Evolutionary conservation across 2,113 vertebrate genomes (phyloP).

Genomic region (Plecturocebus donacophilus): DNA sequence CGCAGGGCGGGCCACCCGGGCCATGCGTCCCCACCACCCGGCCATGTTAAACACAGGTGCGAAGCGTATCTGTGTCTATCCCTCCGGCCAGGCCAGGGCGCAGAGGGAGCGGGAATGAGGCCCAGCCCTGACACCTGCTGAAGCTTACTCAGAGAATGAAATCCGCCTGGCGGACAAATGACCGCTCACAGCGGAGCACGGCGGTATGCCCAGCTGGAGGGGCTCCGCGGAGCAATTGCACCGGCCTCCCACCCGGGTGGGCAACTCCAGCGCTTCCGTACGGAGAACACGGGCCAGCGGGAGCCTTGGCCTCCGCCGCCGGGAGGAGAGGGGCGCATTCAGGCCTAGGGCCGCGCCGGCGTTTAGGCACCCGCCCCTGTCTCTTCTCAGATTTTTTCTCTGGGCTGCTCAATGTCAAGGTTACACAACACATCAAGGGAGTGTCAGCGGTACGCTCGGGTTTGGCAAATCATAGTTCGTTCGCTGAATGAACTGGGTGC

Average conservation of each 20-base stretch:
- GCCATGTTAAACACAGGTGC: constrained; percentile 68
- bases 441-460: background rate
- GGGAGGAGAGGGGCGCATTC: fast-evolving
- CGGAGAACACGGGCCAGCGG: background rate
- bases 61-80: too few species aligned
- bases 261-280: background rate
- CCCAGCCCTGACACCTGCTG: constrained; percentile 81
- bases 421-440: background rate
- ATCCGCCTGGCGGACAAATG: constrained; percentile 79
- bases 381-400: background rate
- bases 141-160: constrained; percentile 68
- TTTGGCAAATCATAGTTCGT: constrained; percentile 10
- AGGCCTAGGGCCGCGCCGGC: background rate
- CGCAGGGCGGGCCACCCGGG: background rate
- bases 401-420: constrained; percentile 26
- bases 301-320: background rate
- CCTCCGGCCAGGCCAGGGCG: fast-evolving
- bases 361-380: fast-evolving
- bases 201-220: too few species aligned
- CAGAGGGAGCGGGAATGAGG: constrained; percentile 47
- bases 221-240: constrained; percentile 30
- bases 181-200: fast-evolving
- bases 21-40: background rate
- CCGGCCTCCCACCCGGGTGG: background rate
- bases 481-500: background rate